These are phyloP conservation scores for Autographa pulchrina DNA, from an alignment of 2,888 invertebrate species.

Conservation along the genomic window DNA sequence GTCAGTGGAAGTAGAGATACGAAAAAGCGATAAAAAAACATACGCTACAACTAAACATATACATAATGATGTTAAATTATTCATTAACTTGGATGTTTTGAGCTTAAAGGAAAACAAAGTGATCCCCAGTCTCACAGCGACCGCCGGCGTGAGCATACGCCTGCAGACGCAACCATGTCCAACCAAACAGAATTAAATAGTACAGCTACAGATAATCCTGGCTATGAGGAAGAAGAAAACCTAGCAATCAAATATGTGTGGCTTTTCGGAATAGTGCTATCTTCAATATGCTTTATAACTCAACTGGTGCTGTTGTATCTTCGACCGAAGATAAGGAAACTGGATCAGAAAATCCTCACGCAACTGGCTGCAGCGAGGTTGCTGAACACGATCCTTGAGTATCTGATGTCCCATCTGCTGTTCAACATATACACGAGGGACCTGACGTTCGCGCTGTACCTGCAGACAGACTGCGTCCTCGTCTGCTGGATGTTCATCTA, in stretches of 20 bases:
- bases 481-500: conserved; percentile 78
- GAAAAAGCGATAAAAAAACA: background rate
- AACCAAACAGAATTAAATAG: conserved; percentile 20
- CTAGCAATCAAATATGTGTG: conserved; percentile 51
- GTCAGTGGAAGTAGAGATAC: background rate
- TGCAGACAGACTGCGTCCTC: conserved; percentile 72
- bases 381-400: conserved; percentile 70
- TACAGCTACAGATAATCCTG: background rate
- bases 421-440: conserved; percentile 17
- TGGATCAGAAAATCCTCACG: conserved; percentile 73
- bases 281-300: conserved; percentile 63
- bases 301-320: conserved; percentile 65
- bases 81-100: background rate
- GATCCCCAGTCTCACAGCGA: conserved; percentile 18
- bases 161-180: conserved; percentile 25
- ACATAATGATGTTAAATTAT: conserved; percentile 9
- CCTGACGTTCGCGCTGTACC: conserved; percentile 60
- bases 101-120: conserved; percentile 11
- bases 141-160: conserved; percentile 1
- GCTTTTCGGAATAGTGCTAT: conserved; percentile 69
- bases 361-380: conserved; percentile 74
- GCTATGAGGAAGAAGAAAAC: background rate
- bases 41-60: background rate
- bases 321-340: conserved; percentile 68
- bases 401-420: conserved; percentile 42